A percentile compares a stretch with the other conserved stretches of the same genome.
phyloP scores from a whole-genome alignment of 2,797 vertebrate genomes.

The Argentina silus region DNA sequence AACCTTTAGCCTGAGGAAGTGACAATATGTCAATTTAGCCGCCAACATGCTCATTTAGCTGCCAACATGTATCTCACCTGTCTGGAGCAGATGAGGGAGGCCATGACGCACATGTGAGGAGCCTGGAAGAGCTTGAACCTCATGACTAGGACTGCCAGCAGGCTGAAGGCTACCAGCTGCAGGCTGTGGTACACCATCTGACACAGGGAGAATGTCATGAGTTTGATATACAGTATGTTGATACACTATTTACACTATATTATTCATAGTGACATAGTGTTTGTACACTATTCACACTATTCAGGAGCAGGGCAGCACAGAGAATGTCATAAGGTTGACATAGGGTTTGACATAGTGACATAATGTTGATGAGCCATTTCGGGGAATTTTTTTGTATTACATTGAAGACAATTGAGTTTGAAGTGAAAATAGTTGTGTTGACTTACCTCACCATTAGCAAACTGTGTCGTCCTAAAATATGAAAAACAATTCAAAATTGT shows the following conservation, averaged over 20 bases:
- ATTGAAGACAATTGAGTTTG: neutral
- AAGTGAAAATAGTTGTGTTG: neutral
- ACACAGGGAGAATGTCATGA: neutral
- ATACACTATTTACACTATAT: too few species aligned
- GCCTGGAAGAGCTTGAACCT: constrained; percentile 84
- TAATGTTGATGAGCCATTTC: neutral
- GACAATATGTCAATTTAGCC: too few species aligned
- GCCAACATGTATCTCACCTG: constrained; percentile 63
- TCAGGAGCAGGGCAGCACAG: neutral
- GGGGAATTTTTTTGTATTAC: neutral
- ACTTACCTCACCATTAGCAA: constrained; percentile 82
- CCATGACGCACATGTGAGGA: constrained; percentile 84
- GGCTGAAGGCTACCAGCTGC: constrained; percentile 78
- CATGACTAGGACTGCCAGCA: constrained; percentile 82
- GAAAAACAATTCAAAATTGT: constrained; percentile 28
- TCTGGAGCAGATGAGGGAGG: constrained; percentile 82
- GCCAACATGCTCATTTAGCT: too few species aligned
- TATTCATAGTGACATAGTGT: neutral
- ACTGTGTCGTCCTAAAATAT: constrained; percentile 65
- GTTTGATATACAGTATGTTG: neutral
- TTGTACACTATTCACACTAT: too few species aligned
- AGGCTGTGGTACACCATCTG: constrained; percentile 82
- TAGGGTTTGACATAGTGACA: neutral
- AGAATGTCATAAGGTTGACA: neutral
- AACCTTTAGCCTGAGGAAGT: too few species aligned